A percentile compares a stretch with the other conserved stretches of the same genome.
Conservation (phyloP, 2,113 vertebrate species). For the Oxyura jamaicensis region DNA sequence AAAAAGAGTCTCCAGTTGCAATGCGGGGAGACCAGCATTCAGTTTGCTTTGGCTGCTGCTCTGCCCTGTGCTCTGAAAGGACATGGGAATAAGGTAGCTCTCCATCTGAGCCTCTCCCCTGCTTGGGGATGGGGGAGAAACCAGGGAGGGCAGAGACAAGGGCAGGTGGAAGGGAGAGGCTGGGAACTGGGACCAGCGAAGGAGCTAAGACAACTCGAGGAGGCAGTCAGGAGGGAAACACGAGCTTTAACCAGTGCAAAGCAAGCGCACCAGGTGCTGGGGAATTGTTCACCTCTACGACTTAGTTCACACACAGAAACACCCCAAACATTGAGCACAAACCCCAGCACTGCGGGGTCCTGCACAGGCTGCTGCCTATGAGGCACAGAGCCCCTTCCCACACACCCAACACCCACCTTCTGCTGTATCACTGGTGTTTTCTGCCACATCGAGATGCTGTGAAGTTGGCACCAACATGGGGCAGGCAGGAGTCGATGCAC, state of each 20-base stretch:
- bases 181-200: background rate
- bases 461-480: background rate
- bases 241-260: accelerated
- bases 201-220: background rate
- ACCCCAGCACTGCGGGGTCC: background rate
- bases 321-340: background rate
- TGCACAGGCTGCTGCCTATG: background rate
- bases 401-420: background rate
- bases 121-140: background rate
- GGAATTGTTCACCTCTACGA: background rate
- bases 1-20: background rate
- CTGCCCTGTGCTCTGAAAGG: background rate
- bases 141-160: background rate
- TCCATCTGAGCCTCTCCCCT: too few relatives aligned
- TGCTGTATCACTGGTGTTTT: background rate
- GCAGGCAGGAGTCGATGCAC: background rate
- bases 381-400: background rate
- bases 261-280: background rate
- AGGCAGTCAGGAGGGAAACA: background rate
- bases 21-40: background rate
- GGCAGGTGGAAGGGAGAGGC: background rate
- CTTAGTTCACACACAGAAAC: accelerated
- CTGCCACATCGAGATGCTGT: background rate
- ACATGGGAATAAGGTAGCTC: background rate
- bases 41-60: background rate